A percentile compares a stretch with the other conserved stretches of the same genome.
Evolutionary conservation across 2,113 vertebrate genomes (phyloP).

Genomic region (Balaeniceps rex): DNA sequence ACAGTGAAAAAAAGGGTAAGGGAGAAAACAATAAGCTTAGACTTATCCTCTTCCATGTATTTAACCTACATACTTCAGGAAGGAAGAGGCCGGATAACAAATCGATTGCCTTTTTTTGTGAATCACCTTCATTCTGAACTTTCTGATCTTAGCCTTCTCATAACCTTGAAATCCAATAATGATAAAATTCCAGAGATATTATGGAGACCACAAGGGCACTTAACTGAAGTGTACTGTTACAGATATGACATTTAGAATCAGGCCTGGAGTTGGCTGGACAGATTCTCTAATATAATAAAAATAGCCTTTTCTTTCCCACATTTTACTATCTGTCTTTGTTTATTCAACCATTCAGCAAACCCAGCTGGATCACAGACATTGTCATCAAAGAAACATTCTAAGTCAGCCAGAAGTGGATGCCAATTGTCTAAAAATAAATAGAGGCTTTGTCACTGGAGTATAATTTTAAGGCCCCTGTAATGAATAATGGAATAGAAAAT

Average conservation of each 20-base stretch:
- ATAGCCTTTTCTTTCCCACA: slow-evolving; percentile 40
- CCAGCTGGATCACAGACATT: slow-evolving; percentile 51
- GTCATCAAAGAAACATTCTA: slow-evolving; percentile 56
- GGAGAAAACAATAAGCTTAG: background rate
- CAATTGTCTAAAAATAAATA: slow-evolving; percentile 60
- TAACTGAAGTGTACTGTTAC: background rate
- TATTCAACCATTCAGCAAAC: slow-evolving; percentile 57
- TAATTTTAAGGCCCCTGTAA: slow-evolving; percentile 54
- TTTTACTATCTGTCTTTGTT: slow-evolving; percentile 59
- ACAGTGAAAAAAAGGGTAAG: background rate
- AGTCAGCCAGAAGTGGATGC: slow-evolving; percentile 53
- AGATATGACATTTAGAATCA: background rate
- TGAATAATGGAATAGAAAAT: slow-evolving; percentile 39
- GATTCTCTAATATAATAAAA: slow-evolving; percentile 21
- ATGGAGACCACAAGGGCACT: background rate
- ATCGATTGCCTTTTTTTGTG: background rate
- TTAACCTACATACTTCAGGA: background rate
- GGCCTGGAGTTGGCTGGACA: background rate
- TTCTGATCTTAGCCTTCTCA: background rate
- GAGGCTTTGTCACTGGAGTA: slow-evolving; percentile 36
- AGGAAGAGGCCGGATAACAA: background rate
- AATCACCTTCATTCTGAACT: background rate
- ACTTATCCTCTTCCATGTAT: background rate
- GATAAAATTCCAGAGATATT: slow-evolving; percentile 34
- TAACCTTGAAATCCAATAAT: slow-evolving; percentile 17